Percentiles rank a stretch among this genome's conserved stretches.
These are phyloP conservation scores for Dicycla oo DNA, from an alignment of 2,888 invertebrate species.

Conservation along the genomic window DNA sequence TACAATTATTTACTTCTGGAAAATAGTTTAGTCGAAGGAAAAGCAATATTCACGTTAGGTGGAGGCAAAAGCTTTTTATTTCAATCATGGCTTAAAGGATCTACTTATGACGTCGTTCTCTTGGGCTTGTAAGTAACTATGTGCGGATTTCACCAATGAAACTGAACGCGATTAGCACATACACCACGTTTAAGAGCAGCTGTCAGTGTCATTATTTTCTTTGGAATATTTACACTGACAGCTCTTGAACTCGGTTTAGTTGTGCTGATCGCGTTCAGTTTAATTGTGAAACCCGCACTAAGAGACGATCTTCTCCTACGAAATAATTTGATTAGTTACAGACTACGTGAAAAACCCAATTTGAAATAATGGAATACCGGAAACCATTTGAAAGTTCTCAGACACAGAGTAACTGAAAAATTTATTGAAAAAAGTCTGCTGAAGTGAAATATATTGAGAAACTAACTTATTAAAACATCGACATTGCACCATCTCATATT, in stretches of 20 bases:
- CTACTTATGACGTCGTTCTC: not conserved
- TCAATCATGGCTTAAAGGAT: conserved; percentile 1
- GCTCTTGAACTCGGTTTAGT: no score
- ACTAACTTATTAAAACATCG: not conserved
- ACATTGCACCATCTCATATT: no score
- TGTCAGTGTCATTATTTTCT: no score
- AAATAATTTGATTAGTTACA: not conserved
- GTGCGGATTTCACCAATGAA: no score
- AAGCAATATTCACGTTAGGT: conserved; percentile 2
- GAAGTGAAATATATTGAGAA: not conserved
- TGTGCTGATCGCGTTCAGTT: no score
- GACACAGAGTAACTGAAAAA: not conserved
- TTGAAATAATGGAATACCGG: no score
- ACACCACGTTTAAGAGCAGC: no score
- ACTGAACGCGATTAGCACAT: no score
- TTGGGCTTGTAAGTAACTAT: not conserved
- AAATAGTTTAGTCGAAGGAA: conserved; percentile 9
- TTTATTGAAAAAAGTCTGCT: not conserved
- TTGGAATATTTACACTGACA: no score
- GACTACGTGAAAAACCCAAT: not conserved
- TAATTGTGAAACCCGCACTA: no score
- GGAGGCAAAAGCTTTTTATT: conserved; percentile 13
- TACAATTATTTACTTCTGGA: not conserved
- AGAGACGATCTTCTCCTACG: not conserved
- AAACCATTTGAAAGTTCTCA: not conserved